These are phyloP conservation scores for Arctopsyche grandis DNA, from an alignment of 1,140 invertebrate genomes.

Conservation along the genomic window DNA sequence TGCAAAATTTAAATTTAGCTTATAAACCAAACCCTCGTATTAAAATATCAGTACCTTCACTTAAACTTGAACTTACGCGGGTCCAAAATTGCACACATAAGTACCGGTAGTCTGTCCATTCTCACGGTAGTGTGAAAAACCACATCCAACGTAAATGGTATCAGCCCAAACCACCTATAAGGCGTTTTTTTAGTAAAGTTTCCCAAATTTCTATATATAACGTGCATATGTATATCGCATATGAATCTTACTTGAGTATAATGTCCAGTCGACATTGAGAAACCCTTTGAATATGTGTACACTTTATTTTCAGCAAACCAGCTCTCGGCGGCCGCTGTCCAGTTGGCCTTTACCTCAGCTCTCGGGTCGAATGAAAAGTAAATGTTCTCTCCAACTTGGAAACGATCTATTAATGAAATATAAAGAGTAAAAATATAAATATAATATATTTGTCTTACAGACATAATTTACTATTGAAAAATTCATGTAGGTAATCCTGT, in stretches of 20 bases:
- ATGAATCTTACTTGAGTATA: conserved; percentile 22
- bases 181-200: too few relatives aligned
- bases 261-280: conserved; percentile 2
- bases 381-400: conserved; percentile 25
- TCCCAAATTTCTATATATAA: not conserved
- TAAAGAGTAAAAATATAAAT: too few relatives aligned
- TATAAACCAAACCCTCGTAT: not conserved
- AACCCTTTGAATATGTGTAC: not conserved
- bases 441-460: conserved; percentile 35
- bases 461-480: not conserved
- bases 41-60: not conserved
- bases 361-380: not conserved
- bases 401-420: conserved; percentile 10
- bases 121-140: not conserved
- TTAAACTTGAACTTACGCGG: not conserved
- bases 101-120: not conserved
- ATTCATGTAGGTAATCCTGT: too few relatives aligned
- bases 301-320: conserved; percentile 25
- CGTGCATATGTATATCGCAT: not conserved
- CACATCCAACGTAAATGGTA: conserved; percentile 22
- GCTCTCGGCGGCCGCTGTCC: not conserved
- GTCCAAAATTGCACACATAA: conserved; percentile 32
- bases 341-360: not conserved
- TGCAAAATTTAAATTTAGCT: not conserved
- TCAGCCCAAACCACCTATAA: conserved; percentile 21